Base-by-base conservation (phyloP, 2,888 invertebrate genomes). In the Agrochola litura region DNA sequence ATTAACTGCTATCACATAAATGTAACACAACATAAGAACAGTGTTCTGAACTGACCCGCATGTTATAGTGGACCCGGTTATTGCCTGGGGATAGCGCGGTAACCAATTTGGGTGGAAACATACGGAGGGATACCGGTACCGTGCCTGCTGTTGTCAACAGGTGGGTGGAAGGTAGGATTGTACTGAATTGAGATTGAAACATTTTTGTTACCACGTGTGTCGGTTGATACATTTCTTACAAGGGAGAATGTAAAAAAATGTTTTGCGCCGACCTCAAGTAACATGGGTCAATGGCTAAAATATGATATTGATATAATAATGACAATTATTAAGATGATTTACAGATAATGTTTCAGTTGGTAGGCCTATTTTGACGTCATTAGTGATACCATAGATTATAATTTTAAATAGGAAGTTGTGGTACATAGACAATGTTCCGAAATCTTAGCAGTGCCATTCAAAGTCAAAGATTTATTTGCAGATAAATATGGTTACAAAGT, bases 101-200 rank as follows among this genome's bases (percentile, higher is more conserved):
- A 54, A 79, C 76, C 74, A 73, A 86, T 84, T 81, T 77, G n/a
- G 56, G 16, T 76, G 81, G 46, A 87, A 87, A 87, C 82, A 88
- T 52, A 84, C 84, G 73, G 16, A 22, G 4, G 22, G 0, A 19
- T 2, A 77, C 9, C 71, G 30, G 12, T 41, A 25, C 43, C 60
- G 61, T 52, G 14, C 16, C 63, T 46, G 64, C 64, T 46, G 60
- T 5, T 63, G 4, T 0, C 66, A 63, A 71, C 49, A 67, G 41
- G 41, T 72, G n/a, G 14, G n/a, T 12, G 54, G 52, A 6, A 30
- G 6, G 25, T 6, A 22, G 22, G 19, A 2, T 6, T 30, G 25
- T 9, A 10, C 30, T 46, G 30, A 56, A 71, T 30, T 43, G 25
- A 46, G 30, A 46, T 56, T 46, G 6, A 9, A 68, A 22, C 19